Evolutionary conservation across 2,888 invertebrate species (phyloP), one percentile per base, ranked within the genome.

Genomic region (Helobdella robusta): DNA sequence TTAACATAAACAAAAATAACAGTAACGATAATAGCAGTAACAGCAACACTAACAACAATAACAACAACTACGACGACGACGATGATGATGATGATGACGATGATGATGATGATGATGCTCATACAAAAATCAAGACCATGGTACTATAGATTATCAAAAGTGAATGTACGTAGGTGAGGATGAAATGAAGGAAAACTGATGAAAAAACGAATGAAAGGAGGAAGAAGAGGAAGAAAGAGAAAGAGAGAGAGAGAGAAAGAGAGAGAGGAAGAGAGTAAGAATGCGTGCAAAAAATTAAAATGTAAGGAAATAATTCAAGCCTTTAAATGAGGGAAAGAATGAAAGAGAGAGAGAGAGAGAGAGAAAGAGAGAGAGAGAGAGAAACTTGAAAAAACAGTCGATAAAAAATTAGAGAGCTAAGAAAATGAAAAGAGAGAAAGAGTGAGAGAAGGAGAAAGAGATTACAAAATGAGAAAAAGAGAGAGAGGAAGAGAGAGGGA

Each of bases 241-340:
- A 20, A 52, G 52, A 52, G 52, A 23, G 52, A 23, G 52, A 52
- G 52, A 20, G 20, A 52, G 52, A 52, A 23, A 52, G 52, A 23
- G 52, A 52, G 52, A 20, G 20, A 20, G 11, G 20, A 23, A 20
- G 52, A 20, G 52, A 52, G 52, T 8, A 20, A 52, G 52, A 20
- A 23, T 18, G 52, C 8, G 52, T 18, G 52, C 8, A 20, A 52
- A 23, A 52, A 23, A 20, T 8, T 8, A 20, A 20, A 23, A 18
- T 18, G 23, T 8, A 20, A 20, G 23, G 52, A 20, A 20, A 20
- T 15, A 20, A 20, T 8, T 8, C 8, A 23, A 20, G 23, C 18
- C 11, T 8, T 8, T 8, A 23, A 20, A 20, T 8, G 52, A 20
- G 23, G 52, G 20, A 20, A 52, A 20, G 52, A 20, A 20, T 15